Base-by-base conservation (phyloP, 2,797 vertebrate genomes). In the Stomatorhinus walkeri region DNA sequence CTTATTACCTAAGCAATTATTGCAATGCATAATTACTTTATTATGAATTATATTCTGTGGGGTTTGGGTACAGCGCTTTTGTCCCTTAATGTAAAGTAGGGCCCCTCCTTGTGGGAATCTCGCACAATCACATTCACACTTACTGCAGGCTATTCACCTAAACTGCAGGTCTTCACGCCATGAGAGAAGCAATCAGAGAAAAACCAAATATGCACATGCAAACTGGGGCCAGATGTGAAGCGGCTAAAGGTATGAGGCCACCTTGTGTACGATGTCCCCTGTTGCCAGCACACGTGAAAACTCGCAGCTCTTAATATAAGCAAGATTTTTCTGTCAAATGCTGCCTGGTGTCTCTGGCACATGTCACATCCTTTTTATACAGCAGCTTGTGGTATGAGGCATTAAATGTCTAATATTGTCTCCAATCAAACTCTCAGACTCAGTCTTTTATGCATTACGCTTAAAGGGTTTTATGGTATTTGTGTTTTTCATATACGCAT, bases 201-300 rank as follows among this genome's bases (percentile, higher is more conserved):
- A 36, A 76, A 3, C 68, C 12, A 40, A 76, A 76, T 10, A 40
- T 10, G 32, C 36, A 40, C 32, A 76, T 76, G 68, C 14, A 40
- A 76, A 16, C 72, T 79, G 16, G 32, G 72, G 32, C 14, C 32
- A 19, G 14, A 79, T 40, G 12, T n/a, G 6, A 40, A 40, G 14
- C 72, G 2, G 0, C 14, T 43, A 19, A 79, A 16, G 36, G 36
- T 19, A 8, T 19, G 14, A 40, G 28, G 24, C 61, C 28, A 10
- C 24, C 24, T 12, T 68, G 9, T 68, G 14, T 28, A 32, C 3
- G 14, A 32, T 32, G 61, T 14, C 61, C 0, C 24, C 10, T 68
- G 4, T 32, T 90, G 87, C 72, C 87, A 68, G 88, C 46, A 87
- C 90, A 88, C 72, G 83, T 46, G 90, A 54, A 89, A 22, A 68